Evolutionary conservation across 2,888 invertebrate species (phyloP).

Genomic region (Sclerodermus sp.): DNA sequence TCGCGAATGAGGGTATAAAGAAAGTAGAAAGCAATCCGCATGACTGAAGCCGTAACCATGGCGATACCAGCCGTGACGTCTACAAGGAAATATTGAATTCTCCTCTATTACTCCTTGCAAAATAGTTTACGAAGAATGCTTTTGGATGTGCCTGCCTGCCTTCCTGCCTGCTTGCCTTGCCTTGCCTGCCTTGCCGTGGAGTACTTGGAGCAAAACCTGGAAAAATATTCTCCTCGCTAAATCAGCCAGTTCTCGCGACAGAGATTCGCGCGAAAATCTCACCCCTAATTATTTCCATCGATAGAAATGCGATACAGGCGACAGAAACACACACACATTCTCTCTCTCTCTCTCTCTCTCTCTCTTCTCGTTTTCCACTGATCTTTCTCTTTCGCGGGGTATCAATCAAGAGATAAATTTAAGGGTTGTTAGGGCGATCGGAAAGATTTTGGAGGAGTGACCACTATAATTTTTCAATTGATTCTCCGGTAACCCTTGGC

Average conservation of each 20-base stretch:
- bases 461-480: constrained; percentile 5
- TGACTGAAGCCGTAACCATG: constrained; percentile 37
- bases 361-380: too few relatives aligned
- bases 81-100: constrained; percentile 25
- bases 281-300: too few relatives aligned
- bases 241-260: not conserved
- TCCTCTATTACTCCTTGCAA: constrained; percentile 21
- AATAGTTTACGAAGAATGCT: constrained; percentile 20
- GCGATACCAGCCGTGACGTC: constrained; percentile 23
- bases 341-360: too few relatives aligned
- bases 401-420: too few relatives aligned
- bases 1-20: constrained; percentile 17
- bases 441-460: too few relatives aligned
- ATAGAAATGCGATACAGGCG: too few relatives aligned
- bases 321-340: too few relatives aligned
- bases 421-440: too few relatives aligned
- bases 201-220: not conserved
- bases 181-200: not conserved
- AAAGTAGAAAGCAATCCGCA: constrained; percentile 29
- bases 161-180: too few relatives aligned
- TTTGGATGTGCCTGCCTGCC: constrained; percentile 10
- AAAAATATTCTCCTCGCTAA: not conserved
- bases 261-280: too few relatives aligned
- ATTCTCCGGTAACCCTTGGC: constrained; percentile 9
- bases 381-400: too few relatives aligned